Base-by-base conservation (phyloP, 2,113 vertebrate species). In the Neodontobutis hainanensis region DNA sequence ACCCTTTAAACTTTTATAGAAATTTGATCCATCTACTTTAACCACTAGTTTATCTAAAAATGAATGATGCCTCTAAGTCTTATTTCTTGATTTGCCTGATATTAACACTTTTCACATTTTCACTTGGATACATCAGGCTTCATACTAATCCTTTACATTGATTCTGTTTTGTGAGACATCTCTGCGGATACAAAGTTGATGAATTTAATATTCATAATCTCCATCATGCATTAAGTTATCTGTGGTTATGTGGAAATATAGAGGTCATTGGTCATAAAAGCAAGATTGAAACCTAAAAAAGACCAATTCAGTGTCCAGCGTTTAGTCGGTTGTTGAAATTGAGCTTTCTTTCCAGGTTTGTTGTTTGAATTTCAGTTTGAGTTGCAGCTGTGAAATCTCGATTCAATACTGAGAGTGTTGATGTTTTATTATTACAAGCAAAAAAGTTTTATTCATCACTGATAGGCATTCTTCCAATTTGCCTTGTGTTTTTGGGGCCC, bases 41-140 rank as follows among this genome's bases (percentile, higher is more conserved):
- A 5, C 19, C 50, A 52, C 34, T 52, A 52, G 50, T 9, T 52
- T 34, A 34, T 61, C 16, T 14, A 45, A n/a, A 38, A 16, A 2
- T 27, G 6, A 27, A 44, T 15, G 38, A 47, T 36, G 16, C 27
- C 53, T 7, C 53, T 35, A 12, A 56, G 35, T 5, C 6, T 36
- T 7, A 11, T 56, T 8, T 19, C 49, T 11, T 27, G 2, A 8
- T 45, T 36, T 40, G 15, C 6, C 44, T 32, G 44, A 27, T 3
- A 61, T 65, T 35, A 10, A 56, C 59, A 56, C n/a, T n/a, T n/a
- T n/a, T n/a, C n/a, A 47, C 61, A 51, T 11, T 53, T 16, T 60
- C 14, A 9, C 4, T 5, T 2, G 45, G 16, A 34, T 65, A 44
- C 5, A 57, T 11, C 49, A 44, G 11, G 6, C 38, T 44, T 65